phyloP scores from a whole-genome alignment of 2,797 vertebrate species.

The Semotilus atromaculatus region DNA sequence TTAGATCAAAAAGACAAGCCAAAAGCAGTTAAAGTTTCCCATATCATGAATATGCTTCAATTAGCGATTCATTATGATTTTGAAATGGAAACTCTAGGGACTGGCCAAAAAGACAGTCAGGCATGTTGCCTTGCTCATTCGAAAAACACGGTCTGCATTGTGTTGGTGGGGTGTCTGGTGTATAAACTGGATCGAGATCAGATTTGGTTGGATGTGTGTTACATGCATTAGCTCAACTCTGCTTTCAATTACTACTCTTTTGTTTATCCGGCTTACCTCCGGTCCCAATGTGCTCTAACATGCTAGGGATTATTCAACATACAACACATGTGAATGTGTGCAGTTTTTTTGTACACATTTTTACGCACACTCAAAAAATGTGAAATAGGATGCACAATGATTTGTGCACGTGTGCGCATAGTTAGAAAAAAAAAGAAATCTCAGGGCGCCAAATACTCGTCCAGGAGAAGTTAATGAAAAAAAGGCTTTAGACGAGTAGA shows the following conservation, averaged over 20 bases:
- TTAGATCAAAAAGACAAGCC: conserved; percentile 1
- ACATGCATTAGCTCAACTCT: conserved; percentile 59
- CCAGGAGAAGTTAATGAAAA: not conserved
- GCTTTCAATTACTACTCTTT: conserved; percentile 73
- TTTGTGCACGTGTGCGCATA: not conserved
- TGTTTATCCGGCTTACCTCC: conserved; percentile 73
- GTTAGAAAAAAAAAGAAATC: not conserved
- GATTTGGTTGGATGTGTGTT: conserved; percentile 31
- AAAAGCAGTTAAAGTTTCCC: conserved; percentile 35
- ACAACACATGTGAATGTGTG: not conserved
- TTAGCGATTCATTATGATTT: conserved; percentile 36
- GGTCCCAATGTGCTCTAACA: conserved; percentile 66
- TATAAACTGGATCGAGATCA: conserved; percentile 41
- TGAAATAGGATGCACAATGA: not conserved
- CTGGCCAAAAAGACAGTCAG: conserved; percentile 34
- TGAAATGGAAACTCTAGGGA: conserved; percentile 33
- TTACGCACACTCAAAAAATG: conserved; percentile 2
- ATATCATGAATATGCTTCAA: conserved; percentile 34
- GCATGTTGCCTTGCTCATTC: conserved; percentile 22
- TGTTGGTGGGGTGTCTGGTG: conserved; percentile 40
- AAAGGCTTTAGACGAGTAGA: not conserved
- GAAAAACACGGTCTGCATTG: conserved; percentile 43
- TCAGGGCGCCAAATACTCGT: not conserved
- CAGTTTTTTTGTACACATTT: not conserved
- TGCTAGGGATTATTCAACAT: conserved; percentile 64